These are phyloP conservation scores for Puntigrus tetrazona DNA, from an alignment of 2,113 vertebrate genomes.

Conservation along the genomic window DNA sequence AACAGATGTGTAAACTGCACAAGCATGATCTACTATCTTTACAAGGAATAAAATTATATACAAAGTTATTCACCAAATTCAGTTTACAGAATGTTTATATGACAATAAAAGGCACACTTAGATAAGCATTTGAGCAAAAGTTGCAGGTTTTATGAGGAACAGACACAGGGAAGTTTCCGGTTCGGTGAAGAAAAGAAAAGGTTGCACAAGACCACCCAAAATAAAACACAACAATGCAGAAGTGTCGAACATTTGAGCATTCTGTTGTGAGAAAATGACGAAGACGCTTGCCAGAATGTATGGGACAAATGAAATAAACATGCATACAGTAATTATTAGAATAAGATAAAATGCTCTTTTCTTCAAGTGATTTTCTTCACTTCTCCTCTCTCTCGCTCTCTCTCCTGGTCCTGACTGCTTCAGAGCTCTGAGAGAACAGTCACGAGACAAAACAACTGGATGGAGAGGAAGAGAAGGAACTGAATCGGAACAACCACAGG, in stretches of 20 bases:
- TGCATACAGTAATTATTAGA: too few species aligned
- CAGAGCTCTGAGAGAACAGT: conserved; percentile 12
- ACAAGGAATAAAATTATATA: too few species aligned
- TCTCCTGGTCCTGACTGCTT: conserved; percentile 33
- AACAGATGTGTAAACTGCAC: too few species aligned
- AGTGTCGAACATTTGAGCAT: not conserved
- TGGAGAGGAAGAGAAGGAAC: not conserved
- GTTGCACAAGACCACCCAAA: conserved; percentile 8
- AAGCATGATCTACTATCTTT: too few species aligned
- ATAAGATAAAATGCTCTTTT: conserved; percentile 1
- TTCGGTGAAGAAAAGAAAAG: not conserved
- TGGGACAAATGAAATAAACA: too few species aligned
- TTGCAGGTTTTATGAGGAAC: too few species aligned
- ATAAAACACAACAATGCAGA: not conserved
- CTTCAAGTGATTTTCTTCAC: not conserved
- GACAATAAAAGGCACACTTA: too few species aligned
- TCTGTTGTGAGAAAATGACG: too few species aligned
- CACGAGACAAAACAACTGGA: not conserved
- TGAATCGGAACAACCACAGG: not conserved
- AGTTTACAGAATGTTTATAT: too few species aligned
- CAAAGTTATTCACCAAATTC: too few species aligned
- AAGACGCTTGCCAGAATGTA: not conserved
- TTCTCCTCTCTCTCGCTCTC: not conserved
- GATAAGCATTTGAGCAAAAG: too few species aligned
- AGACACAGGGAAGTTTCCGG: too few species aligned